Evolutionary conservation across 2,888 invertebrate species (phyloP).

Genomic region (Theristus sp.): DNA sequence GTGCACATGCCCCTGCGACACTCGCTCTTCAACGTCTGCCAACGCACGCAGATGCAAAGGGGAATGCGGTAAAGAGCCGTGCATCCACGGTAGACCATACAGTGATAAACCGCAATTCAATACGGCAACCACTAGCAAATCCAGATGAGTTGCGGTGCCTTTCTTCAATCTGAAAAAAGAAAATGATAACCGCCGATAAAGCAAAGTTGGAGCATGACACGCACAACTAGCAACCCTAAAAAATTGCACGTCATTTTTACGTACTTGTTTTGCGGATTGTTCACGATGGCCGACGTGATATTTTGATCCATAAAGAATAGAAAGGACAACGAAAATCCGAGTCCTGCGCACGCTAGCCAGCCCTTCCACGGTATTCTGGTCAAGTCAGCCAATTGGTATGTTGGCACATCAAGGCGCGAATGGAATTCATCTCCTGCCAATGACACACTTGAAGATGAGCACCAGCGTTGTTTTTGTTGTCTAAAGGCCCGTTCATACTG

Average conservation of each 20-base stretch:
- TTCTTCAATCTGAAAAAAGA: slow-evolving; percentile 40
- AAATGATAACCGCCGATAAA: background rate
- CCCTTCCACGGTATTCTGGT: slow-evolving; percentile 33
- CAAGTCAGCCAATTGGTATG: slow-evolving; percentile 33
- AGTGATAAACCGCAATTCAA: slow-evolving; percentile 41
- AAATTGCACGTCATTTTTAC: slow-evolving; percentile 11
- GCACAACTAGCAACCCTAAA: background rate
- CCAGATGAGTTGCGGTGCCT: slow-evolving; percentile 43
- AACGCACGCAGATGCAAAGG: slow-evolving; percentile 43
- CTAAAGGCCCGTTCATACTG: background rate
- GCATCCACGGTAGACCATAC: slow-evolving; percentile 42
- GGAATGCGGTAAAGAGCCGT: slow-evolving; percentile 44
- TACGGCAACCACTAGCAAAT: slow-evolving; percentile 41
- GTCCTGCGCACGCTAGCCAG: slow-evolving; percentile 31
- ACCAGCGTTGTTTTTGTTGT: background rate
- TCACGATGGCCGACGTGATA: slow-evolving; percentile 43
- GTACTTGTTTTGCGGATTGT: slow-evolving; percentile 43
- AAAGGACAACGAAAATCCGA: slow-evolving; percentile 42
- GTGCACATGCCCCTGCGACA: slow-evolving; percentile 43
- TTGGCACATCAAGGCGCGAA: slow-evolving; percentile 30
- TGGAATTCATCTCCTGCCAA: slow-evolving; percentile 39
- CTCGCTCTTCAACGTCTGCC: slow-evolving; percentile 43
- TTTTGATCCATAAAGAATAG: slow-evolving; percentile 47
- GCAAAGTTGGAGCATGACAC: no score
- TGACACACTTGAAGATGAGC: background rate